phyloP scores from a whole-genome alignment of 92 coral and sea anemone species.

The Porites cylindrica region DNA sequence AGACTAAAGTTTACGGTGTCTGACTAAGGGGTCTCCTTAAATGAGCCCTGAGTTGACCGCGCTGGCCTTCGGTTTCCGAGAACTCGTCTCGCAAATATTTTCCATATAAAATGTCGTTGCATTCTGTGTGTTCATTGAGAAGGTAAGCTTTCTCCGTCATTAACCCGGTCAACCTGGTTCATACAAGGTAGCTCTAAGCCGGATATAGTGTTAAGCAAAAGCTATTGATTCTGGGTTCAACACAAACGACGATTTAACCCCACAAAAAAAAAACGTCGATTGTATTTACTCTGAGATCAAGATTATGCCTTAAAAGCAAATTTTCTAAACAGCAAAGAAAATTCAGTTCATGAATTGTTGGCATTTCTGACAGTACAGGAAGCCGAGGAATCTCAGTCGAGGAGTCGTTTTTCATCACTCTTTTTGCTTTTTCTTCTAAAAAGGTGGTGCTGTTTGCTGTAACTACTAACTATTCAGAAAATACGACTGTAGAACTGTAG shows the following conservation, averaged over 20 bases:
- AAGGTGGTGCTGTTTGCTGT: too few relatives aligned
- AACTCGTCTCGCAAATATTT: too few relatives aligned
- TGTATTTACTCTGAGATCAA: neutral
- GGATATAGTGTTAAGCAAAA: neutral
- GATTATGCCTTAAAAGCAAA: neutral
- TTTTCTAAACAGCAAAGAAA: neutral
- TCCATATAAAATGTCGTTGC: too few relatives aligned
- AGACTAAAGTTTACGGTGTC: too few relatives aligned
- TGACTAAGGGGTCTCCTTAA: too few relatives aligned
- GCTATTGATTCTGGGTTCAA: neutral
- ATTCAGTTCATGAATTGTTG: neutral
- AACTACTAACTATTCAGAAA: too few relatives aligned
- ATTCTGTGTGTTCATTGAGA: too few relatives aligned
- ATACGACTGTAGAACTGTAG: too few relatives aligned
- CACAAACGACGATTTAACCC: neutral
- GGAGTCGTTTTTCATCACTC: neutral
- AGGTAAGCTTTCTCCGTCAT: neutral
- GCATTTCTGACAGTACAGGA: slow-evolving; percentile 32
- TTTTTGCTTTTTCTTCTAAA: too few relatives aligned
- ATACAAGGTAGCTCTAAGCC: too few relatives aligned
- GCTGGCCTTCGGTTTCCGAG: too few relatives aligned
- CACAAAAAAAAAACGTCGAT: neutral
- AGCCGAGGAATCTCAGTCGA: slow-evolving; percentile 22
- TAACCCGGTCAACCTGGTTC: neutral
- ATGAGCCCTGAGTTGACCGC: too few relatives aligned